phyloP scores from a whole-genome alignment of 1,140 invertebrate genomes.

The Triops longicaudatus region DNA sequence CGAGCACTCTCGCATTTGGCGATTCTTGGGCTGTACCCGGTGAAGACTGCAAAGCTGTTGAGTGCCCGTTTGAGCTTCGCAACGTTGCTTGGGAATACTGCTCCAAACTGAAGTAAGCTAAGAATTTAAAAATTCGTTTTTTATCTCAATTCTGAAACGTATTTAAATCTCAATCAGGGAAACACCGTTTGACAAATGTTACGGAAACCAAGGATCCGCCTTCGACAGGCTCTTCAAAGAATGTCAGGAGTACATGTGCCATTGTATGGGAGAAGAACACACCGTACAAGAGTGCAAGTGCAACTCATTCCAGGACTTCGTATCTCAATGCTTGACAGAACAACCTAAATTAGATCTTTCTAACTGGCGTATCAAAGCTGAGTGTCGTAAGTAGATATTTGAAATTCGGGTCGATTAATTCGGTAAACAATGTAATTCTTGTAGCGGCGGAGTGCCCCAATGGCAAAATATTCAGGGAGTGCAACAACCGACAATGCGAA shows the following conservation, averaged over 20 bases:
- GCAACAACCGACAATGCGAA: conserved; percentile 62
- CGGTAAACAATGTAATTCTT: conserved; percentile 23
- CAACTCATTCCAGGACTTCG: conserved; percentile 54
- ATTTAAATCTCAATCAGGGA: conserved; percentile 42
- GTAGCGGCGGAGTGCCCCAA: conserved; percentile 56
- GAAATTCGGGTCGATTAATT: background rate
- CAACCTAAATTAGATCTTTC: conserved; percentile 52
- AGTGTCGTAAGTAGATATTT: conserved; percentile 52
- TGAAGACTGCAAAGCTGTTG: conserved; percentile 45
- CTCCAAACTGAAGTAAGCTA: conserved; percentile 38
- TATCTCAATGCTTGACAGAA: conserved; percentile 57
- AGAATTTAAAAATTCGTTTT: background rate
- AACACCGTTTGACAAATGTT: conserved; percentile 52
- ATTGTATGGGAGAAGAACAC: conserved; percentile 45
- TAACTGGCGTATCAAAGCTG: conserved; percentile 57
- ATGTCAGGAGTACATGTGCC: conserved; percentile 63
- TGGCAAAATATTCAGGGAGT: conserved; percentile 67
- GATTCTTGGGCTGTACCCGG: conserved; percentile 56
- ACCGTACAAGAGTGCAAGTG: conserved; percentile 53
- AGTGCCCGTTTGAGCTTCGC: conserved; percentile 49
- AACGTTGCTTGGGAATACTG: conserved; percentile 55
- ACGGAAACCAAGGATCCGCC: conserved; percentile 44
- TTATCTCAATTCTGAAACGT: conserved; percentile 17
- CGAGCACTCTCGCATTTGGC: conserved; percentile 59
- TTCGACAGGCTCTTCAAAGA: conserved; percentile 56